Base-by-base conservation (phyloP, 23 tunicate genomes). In the Trididemnum clinides region DNA sequence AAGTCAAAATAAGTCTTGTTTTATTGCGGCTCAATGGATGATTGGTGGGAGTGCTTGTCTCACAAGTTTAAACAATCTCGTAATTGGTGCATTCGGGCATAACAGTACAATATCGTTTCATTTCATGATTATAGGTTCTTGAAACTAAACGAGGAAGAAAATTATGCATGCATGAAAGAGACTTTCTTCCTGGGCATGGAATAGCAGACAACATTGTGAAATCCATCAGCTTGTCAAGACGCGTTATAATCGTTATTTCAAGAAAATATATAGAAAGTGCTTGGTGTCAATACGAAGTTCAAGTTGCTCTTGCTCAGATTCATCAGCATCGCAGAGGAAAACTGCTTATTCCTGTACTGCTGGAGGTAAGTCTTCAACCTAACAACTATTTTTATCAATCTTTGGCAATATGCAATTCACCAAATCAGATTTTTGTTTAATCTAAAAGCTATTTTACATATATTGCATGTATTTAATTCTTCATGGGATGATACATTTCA, bases 241-340 rank as follows among this genome's bases (percentile, higher is more conserved):
- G 90, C 23, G 70, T 94, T 19, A 85, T 94, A 34, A 63, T 94
- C n/a, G 88, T 94, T 1, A 30, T 94, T 4, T 89, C 98, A 64
- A 72, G 74, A 28, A 78, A 94, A 34, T 94, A 91, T 38, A 81
- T 83, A 34, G 22, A 82, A 1, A 89, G 94, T 82, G 72, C 90
- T 3, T 94, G 98, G 98, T 94, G 94, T 69, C 91, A 89, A 44
- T 94, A 94, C 75, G 98, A 94, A 83, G 95, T 94, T 2, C 98
- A 94, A 77, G 78, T 94, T 0, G 98, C 98, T 18, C 88, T 94
- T 10, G 83, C 98, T 1, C 87, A 89, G 32, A 71, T 94, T 27
- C 98, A 94, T 51, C 80, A 84, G 31, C 85, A 72, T 20, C 73
- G 94, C 26, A 75, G 85, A 86, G 88, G 98, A 50, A 94, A 86